These are phyloP conservation scores for Todiramphus saurophagus DNA, from an alignment of 2,113 vertebrate genomes.

Conservation along the genomic window DNA sequence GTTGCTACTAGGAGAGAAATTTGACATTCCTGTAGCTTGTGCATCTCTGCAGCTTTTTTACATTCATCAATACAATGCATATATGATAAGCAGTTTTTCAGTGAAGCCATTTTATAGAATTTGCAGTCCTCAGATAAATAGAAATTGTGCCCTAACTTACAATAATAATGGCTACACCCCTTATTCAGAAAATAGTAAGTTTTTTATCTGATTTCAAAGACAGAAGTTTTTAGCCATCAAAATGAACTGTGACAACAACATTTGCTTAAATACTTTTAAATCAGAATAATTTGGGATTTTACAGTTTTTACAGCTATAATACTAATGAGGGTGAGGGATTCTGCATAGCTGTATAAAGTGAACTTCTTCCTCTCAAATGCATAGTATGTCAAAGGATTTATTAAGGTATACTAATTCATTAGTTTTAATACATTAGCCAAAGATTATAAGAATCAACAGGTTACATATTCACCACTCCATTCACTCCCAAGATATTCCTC, in stretches of 20 bases:
- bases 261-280: neutral
- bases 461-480: neutral
- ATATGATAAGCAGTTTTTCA: neutral
- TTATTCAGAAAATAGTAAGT: neutral
- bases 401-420: neutral
- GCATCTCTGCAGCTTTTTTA: neutral
- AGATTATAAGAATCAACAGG: neutral
- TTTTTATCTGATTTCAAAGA: neutral
- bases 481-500: neutral
- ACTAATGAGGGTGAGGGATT: accelerated
- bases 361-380: neutral
- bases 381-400: neutral
- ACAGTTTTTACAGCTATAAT: neutral
- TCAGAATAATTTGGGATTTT: neutral
- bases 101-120: neutral
- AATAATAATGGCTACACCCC: neutral
- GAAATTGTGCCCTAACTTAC: neutral
- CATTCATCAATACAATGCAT: accelerated
- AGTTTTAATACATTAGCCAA: neutral
- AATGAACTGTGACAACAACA: neutral
- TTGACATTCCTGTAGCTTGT: neutral
- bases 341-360: neutral
- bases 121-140: neutral
- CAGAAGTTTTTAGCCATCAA: neutral
- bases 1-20: neutral